Evolutionary conservation across 1,140 invertebrate species (phyloP).

Genomic region (Drosophila rhopaloa): DNA sequence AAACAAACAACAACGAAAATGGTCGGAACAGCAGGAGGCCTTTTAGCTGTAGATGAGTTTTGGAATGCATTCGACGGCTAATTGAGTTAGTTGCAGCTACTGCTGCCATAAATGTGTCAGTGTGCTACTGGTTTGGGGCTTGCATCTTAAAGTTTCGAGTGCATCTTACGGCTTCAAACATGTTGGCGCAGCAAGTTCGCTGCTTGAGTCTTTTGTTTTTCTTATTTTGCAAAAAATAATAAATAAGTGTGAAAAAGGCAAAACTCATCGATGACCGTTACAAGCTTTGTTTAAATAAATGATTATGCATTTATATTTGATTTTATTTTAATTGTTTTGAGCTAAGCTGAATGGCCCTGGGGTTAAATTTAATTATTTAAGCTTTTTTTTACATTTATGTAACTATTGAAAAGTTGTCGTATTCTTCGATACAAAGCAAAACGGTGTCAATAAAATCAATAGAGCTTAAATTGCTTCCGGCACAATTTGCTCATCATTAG

Average conservation of each 20-base stretch:
- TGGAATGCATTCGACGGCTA: constrained; percentile 55
- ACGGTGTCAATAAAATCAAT: constrained; percentile 80
- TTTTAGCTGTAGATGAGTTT: constrained; percentile 17
- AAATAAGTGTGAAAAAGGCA: constrained; percentile 39
- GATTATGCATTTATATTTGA: constrained; percentile 60
- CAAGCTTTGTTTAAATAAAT: constrained; percentile 55
- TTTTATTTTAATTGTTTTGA: constrained; percentile 44
- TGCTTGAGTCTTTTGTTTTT: constrained; percentile 69
- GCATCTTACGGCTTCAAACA: constrained; percentile 41
- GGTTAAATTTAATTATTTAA: constrained; percentile 27
- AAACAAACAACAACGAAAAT: constrained; percentile 2
- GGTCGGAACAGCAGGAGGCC: constrained; percentile 5
- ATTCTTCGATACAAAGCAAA: constrained; percentile 46
- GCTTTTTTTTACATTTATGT: constrained; percentile 61
- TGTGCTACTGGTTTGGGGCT: constrained; percentile 46
- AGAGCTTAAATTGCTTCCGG: constrained; percentile 66
- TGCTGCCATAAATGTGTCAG: constrained; percentile 60
- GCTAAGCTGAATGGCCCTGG: constrained; percentile 21
- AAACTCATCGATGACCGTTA: constrained; percentile 56
- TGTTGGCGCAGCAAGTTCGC: constrained; percentile 58
- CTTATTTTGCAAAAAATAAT: constrained; percentile 11
- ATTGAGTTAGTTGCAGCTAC: constrained; percentile 56
- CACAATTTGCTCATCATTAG: constrained; percentile 78
- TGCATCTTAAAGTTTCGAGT: constrained; percentile 11
- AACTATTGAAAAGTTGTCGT: constrained; percentile 39